These are phyloP conservation scores for Drosophila fulvimacula DNA, from an alignment of 2,888 invertebrate genomes.

Conservation along the genomic window DNA sequence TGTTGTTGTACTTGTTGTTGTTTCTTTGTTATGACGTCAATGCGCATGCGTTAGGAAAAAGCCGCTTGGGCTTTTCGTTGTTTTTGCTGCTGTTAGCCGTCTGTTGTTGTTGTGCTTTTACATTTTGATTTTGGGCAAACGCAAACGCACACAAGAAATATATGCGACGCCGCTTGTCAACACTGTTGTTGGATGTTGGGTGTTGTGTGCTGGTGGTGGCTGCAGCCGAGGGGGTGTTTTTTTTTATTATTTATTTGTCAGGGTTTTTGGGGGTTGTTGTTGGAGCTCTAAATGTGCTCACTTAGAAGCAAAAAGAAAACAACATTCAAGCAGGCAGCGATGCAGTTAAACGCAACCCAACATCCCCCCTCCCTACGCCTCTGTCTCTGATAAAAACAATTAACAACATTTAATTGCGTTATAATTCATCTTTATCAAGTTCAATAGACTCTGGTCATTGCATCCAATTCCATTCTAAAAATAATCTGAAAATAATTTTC, in stretches of 20 bases:
- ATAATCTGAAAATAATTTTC: conserved; percentile 32
- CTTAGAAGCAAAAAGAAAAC: conserved; percentile 13
- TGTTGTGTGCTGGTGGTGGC: conserved; percentile 37
- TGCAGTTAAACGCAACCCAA: conserved; percentile 41
- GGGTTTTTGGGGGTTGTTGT: conserved; percentile 61
- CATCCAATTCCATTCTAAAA: conserved; percentile 33
- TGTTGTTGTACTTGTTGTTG: conserved; percentile 33
- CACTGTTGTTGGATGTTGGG: conserved; percentile 35
- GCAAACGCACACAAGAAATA: conserved; percentile 61
- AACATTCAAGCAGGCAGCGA: conserved; percentile 43
- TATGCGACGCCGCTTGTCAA: conserved; percentile 59
- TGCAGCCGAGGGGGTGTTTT: conserved; percentile 62
- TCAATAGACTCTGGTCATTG: conserved; percentile 60
- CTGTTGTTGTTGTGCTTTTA: conserved; percentile 56
- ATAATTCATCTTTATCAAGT: conserved; percentile 70
- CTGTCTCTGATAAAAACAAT: conserved; percentile 31
- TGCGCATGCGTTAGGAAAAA: conserved; percentile 68
- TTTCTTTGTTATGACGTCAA: conserved; percentile 51
- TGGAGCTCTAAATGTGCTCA: conserved; percentile 38
- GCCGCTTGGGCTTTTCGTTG: conserved; percentile 58
- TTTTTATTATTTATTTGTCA: conserved; percentile 29
- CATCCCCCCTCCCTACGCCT: not conserved
- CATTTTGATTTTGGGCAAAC: conserved; percentile 60
- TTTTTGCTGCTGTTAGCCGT: conserved; percentile 37
- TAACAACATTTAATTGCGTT: conserved; percentile 70